Conservation (phyloP, 1,140 invertebrate species). For the Andrena cerasifolii region DNA sequence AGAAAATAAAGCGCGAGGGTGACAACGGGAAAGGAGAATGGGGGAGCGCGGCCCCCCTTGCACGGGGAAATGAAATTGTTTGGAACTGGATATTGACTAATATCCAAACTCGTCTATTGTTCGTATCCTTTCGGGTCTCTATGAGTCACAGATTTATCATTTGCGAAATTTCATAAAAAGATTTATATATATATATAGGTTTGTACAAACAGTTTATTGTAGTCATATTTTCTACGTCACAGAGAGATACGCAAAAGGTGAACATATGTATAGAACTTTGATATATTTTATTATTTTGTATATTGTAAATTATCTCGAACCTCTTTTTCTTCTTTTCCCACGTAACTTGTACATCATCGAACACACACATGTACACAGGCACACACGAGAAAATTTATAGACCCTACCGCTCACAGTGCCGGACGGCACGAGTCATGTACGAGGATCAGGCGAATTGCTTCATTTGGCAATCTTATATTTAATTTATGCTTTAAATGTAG, state of each 20-base stretch:
- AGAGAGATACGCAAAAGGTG: constrained; percentile 33
- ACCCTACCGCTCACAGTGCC: background rate
- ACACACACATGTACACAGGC: too few relatives aligned
- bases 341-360: constrained; percentile 5
- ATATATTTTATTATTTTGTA: constrained; percentile 60
- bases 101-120: constrained; percentile 41
- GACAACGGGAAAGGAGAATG: background rate
- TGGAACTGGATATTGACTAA: constrained; percentile 21
- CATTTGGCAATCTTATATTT: background rate
- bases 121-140: constrained; percentile 13
- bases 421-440: background rate
- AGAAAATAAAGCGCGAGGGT: background rate
- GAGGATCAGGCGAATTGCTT: constrained; percentile 13
- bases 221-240: constrained; percentile 51
- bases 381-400: too few relatives aligned
- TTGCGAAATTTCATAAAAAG: constrained; percentile 40
- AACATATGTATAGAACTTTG: constrained; percentile 49
- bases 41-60: background rate
- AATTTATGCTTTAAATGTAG: constrained; percentile 34
- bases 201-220: constrained; percentile 52
- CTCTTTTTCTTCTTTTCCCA: constrained; percentile 20
- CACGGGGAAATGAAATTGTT: constrained; percentile 3
- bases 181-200: constrained; percentile 33
- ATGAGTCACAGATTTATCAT: constrained; percentile 30
- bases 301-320: constrained; percentile 51